Evolutionary conservation across 2,888 invertebrate species (phyloP), one percentile per base, ranked within the genome.

Genomic region (Eumerus sabulonum): DNA sequence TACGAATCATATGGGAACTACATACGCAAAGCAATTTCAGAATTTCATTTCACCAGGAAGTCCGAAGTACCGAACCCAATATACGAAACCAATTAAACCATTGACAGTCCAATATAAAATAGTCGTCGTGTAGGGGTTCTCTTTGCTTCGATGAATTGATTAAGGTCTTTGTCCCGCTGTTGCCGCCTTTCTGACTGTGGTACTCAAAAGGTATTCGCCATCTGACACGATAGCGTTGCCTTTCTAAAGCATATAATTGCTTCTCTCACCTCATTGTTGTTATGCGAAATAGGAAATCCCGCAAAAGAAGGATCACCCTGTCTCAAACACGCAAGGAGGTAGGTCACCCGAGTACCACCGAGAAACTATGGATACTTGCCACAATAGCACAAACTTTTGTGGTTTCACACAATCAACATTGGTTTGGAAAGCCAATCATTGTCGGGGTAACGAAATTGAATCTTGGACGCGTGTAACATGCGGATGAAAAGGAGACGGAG

Each of bases 51-150:
- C 27, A 27, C 7, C 27, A 27, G 27, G 27, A 27, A 27, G 27
- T 27, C 27, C 27, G 27, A n/a, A n/a, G n/a, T 56, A 63, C 35
- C 64, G 53, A 45, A 59, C 74, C 64, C 74, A 74, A 79, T 79
- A 74, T 70, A 74, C 68, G 68, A 79, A 79, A 79, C 79, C 79
- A 79, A 79, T 79, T 79, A 79, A 74, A 50, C 64, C 79, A 74
- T 74, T 79, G 79, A 74, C 74, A 79, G 79, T 68, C 68, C 79
- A 74, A 79, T 79, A 79, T 79, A 74, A 74, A 79, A 79, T 74
- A 74, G 64, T 60, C 79, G n/a, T 45, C 63, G 64, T 59, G 57
- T 35, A 59, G 56, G 74, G 74, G 51, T 68, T 62, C 38, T 44
- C 40, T 3, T 62, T 63, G 67, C 74, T 40, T 3, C 73, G 53